Conservation (phyloP, 2,888 invertebrate genomes). For the Biston betularia region DNA sequence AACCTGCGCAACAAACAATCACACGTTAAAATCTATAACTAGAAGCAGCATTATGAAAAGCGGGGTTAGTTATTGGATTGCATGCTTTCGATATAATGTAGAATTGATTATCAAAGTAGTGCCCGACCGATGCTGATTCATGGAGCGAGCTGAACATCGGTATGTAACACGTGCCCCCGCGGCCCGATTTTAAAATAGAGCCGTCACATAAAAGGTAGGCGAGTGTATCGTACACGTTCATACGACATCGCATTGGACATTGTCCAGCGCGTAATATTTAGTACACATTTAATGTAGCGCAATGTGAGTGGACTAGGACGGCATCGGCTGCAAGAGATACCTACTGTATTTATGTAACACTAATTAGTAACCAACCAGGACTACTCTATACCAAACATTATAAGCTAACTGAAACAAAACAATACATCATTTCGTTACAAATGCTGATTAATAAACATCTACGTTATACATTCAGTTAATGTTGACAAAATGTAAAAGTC, state of each 20-base stretch:
- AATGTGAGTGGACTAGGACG: slow-evolving; percentile 67
- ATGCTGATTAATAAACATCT: slow-evolving; percentile 45
- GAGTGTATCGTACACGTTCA: slow-evolving; percentile 67
- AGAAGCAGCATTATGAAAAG: slow-evolving; percentile 52
- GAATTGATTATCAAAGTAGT: slow-evolving; percentile 53
- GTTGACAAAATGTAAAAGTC: slow-evolving; percentile 62
- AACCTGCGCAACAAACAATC: slow-evolving; percentile 89
- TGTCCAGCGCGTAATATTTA: slow-evolving; percentile 78
- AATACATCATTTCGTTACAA: slow-evolving; percentile 43
- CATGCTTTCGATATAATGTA: slow-evolving; percentile 65
- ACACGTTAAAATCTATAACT: slow-evolving; percentile 54
- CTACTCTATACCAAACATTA: slow-evolving; percentile 46
- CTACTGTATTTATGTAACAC: slow-evolving; percentile 48
- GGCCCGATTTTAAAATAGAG: slow-evolving; percentile 77
- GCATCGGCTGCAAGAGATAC: slow-evolving; percentile 60
- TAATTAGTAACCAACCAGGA: slow-evolving; percentile 34
- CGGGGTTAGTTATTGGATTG: slow-evolving; percentile 63
- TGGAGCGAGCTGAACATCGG: slow-evolving; percentile 60
- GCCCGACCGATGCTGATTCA: slow-evolving; percentile 56
- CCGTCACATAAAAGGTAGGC: slow-evolving; percentile 74
- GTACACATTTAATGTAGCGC: slow-evolving; percentile 79
- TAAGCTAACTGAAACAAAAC: slow-evolving; percentile 46
- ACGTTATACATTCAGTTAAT: slow-evolving; percentile 60
- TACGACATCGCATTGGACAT: slow-evolving; percentile 79
- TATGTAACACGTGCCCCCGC: slow-evolving; percentile 67